Base-by-base conservation (phyloP, 2,113 vertebrate genomes). In the Chrysemys picta region DNA sequence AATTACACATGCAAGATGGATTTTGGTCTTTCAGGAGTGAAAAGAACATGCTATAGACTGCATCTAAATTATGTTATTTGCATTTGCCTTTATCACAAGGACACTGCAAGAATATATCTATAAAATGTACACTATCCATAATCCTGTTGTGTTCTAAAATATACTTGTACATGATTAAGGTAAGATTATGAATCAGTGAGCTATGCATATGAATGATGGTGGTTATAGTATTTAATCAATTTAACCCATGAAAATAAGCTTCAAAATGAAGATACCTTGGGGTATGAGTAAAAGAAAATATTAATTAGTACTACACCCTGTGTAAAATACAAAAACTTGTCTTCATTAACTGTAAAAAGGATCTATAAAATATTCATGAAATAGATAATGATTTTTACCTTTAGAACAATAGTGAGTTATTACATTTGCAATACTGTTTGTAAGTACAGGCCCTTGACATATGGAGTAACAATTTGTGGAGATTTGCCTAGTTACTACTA, bases 51-150 rank as follows among this genome's bases (percentile, higher is more conserved):
- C 80, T 91, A 52, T n/a, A 54, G 14, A 21, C 45, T 78, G 42
- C 83, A 88, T 93, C 24, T 38, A 80, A 93, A 92, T 72, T 47
- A 84, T 52, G 2, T n/a, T 86, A n/a, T 69, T 91, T 93, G 35
- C 10, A 89, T 96, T 97, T 93, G 52, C 24, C 49, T 93, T 93
- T 92, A 79, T 87, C 49, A 38, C 78, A 96, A 91, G 53, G 65
- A 87, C 7, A 35, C 13, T 21, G 82, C 83, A 85, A 86, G 78
- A 89, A 59, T 53, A 7, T 11, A 14, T 47, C 1, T 78, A 52
- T 72, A 85, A 92, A 92, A 87, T 1, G 49, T 45, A 4, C 42
- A 82, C 80, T 83, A 42, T 89, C 3, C 49, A 79, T 53, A 49
- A 21, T 81, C 76, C 80, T 89, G 8, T 50, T 92, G 3, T 80